A percentile compares a stretch with the other conserved stretches of the same genome.
phyloP scores from a whole-genome alignment of 2,797 vertebrate genomes.

The Borostomias antarcticus region DNA sequence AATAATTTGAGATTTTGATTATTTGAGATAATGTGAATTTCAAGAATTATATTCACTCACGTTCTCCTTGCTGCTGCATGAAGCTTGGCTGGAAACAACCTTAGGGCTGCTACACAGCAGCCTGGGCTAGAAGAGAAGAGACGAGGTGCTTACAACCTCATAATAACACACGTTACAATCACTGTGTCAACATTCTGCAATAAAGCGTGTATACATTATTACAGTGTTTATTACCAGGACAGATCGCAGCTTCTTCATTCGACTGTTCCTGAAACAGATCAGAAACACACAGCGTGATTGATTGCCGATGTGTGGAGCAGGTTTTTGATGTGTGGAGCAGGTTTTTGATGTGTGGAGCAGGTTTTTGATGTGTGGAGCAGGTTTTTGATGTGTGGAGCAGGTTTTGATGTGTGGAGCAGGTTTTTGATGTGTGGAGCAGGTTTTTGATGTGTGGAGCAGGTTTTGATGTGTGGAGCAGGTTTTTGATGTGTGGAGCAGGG shows the following conservation, averaged over 20 bases:
- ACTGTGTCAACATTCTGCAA: neutral
- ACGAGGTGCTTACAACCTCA: neutral
- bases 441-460: neutral
- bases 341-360: neutral
- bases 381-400: neutral
- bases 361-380: neutral
- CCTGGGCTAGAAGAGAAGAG: conserved; percentile 19
- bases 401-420: neutral
- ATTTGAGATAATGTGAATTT: too few species aligned
- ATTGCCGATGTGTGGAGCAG: neutral
- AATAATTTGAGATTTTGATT: too few species aligned
- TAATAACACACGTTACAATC: neutral
- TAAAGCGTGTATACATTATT: neutral
- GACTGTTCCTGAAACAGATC: conserved; percentile 15
- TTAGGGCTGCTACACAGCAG: conserved; percentile 39
- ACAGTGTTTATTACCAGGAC: conserved; percentile 25
- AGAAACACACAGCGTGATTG: neutral
- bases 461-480: too few species aligned
- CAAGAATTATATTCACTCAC: conserved; percentile 26
- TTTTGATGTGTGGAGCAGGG: too few species aligned
- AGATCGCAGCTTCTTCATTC: conserved; percentile 23
- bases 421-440: neutral
- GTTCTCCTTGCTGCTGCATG: conserved; percentile 32
- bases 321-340: neutral
- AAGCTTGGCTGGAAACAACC: neutral